These are phyloP conservation scores for Zoanthus gigantus DNA, from an alignment of 92 coral and sea anemone genomes.

Conservation along the genomic window DNA sequence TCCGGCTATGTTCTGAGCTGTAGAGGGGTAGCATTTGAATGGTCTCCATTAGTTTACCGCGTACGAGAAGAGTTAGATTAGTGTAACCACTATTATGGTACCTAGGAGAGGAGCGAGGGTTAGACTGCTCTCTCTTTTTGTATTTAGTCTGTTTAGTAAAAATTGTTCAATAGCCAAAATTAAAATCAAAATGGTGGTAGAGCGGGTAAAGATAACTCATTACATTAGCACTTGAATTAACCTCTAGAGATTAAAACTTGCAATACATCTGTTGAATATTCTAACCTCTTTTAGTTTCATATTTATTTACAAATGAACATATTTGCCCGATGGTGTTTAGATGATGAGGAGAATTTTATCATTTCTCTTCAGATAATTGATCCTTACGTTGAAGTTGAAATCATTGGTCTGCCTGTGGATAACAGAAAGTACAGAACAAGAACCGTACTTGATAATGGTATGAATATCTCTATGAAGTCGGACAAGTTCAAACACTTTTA, in stretches of 20 bases:
- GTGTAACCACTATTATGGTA: not conserved
- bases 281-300: too few species aligned
- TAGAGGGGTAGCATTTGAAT: not conserved
- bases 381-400: conserved; percentile 85
- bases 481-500: too few species aligned
- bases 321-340: too few species aligned
- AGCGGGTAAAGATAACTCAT: too few species aligned
- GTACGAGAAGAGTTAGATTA: not conserved
- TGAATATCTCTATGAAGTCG: not conserved
- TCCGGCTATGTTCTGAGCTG: not conserved
- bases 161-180: not conserved
- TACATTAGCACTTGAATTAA: too few species aligned
- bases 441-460: conserved; percentile 84
- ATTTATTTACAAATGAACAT: too few species aligned
- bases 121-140: too few species aligned
- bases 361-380: conserved; percentile 69
- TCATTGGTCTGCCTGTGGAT: conserved; percentile 82
- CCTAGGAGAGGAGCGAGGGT: not conserved
- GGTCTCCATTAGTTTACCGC: too few species aligned
- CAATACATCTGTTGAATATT: too few species aligned
- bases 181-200: too few species aligned
- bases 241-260: too few species aligned
- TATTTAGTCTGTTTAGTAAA: not conserved
- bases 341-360: too few species aligned
- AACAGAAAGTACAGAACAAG: conserved; percentile 75